phyloP scores from a whole-genome alignment of 2,113 vertebrate species.

The Lanius collurio region DNA sequence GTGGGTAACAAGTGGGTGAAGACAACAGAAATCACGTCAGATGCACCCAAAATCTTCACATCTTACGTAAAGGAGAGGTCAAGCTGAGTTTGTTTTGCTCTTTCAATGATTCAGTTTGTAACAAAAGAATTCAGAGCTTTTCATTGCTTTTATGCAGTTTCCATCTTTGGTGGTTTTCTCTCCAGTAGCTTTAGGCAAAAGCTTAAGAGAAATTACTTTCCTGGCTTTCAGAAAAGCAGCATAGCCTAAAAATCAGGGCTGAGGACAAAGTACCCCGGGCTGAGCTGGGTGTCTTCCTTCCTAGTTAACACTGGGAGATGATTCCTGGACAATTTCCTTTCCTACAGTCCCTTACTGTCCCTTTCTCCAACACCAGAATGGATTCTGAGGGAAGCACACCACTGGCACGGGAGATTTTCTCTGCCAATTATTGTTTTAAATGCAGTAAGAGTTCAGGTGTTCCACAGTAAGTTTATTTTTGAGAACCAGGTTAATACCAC shows the following conservation, averaged over 20 bases:
- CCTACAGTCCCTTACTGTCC: background rate
- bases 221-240: background rate
- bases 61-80: background rate
- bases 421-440: background rate
- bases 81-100: background rate
- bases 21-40: background rate
- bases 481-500: background rate
- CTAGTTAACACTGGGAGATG: background rate
- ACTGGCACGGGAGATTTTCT: accelerated
- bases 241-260: background rate
- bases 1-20: background rate
- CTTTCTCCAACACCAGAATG: background rate
- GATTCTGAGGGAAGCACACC: accelerated
- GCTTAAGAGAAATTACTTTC: background rate
- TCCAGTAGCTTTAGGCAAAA: background rate
- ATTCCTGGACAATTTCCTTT: background rate
- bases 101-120: background rate
- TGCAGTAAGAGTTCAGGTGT: background rate
- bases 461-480: accelerated
- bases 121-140: background rate
- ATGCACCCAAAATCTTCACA: background rate
- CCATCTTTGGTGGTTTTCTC: background rate
- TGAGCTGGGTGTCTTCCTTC: background rate
- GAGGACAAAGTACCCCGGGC: background rate
- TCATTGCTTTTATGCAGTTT: background rate